Evolutionary conservation across 1,140 invertebrate species (phyloP), one percentile per base, ranked within the genome.

Genomic region (Camponotus vicinus): DNA sequence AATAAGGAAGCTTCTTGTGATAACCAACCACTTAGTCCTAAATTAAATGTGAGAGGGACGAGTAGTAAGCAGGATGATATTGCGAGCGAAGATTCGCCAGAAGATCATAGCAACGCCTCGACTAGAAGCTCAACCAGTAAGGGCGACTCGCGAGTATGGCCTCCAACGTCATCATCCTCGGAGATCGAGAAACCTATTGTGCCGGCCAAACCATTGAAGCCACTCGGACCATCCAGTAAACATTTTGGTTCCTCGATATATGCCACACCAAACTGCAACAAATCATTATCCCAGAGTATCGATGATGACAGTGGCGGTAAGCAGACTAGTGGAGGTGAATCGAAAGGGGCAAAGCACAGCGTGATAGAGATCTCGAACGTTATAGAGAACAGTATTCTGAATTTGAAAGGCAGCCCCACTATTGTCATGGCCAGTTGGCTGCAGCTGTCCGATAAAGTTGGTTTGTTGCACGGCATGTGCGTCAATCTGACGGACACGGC

Each of bases 361-460:
- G 97, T 98, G 37, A 83, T 97, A 15, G 97, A 97, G 87, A 96
- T 97, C 67, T 97, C 97, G 1, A 96, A 96, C 40, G 96, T 96
- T 0, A 95, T 98, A 40, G 97, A 97, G 90, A 96, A 95, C 9
- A 97, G 96, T 57, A 95, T 98, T 66, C 96, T 96, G 1, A 96
- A 96, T 86, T 93, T 97, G 45, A 96, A 96, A 91, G 95, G 96
- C 86, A 95, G 96, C 93, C 95, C 95, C 73, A 96, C 94, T 11
- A 95, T 97, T 37, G 96, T 96, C 0, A 96, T 97, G 71, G 96
- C 96, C 1, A 96, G 96, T 87, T 98, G 97, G 96, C 95, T 98
- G n/a, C 98, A 98, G 92, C 95, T 98, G 1, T 98, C 97, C 1
- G 98, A 98, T 92, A 98, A 98, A 92, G 96, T 98, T 11, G 97